Evolutionary conservation across 2,113 vertebrate genomes (phyloP), one percentile per base, ranked within the genome.

Genomic region (Eidolon helvum): DNA sequence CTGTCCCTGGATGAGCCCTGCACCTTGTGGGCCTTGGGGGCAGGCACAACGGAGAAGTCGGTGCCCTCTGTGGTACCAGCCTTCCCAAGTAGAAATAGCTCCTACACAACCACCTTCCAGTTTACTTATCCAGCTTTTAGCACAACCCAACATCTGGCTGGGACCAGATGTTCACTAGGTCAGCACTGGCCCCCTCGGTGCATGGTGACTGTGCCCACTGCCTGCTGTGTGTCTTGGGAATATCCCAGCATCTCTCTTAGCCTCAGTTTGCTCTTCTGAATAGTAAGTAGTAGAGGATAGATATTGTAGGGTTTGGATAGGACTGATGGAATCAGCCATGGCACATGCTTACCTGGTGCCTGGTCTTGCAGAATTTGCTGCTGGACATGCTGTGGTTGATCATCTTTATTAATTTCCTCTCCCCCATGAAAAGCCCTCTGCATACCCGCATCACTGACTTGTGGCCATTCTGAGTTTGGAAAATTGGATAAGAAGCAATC

Each of bases 51-150:
- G 98, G 99, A 99, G 98, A 98, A 99, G 78, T 98, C 99, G 98
- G 99, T 99, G 98, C 99, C 99, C 97, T 99, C 99, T 98, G 99
- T 99, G 98, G 99, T 99, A 92, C 99, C 99, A 19, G 99, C 99
- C 55, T 99, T 99, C 48, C 12, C 48, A 48, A 12, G 48, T 48
- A 48, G 48, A 12, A 48, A 48, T 12, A 48, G 48, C 48, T 48
- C 12, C 48, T 14, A 48, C 48, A 12, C 12, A 3, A 48, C 48
- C 48, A 48, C 48, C 12, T 48, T 48, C 48, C 48, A 48, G 12
- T 48, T 48, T 48, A 48, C 12, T 48, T 48, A 14, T 48, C 12
- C 12, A 48, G 11, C 48, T 48, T 48, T 48, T 0, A 98, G 99
- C 96, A 98, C 99, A 95, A 99, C 99, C 95, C 99, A 99, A 97